A percentile compares a stretch with the other conserved stretches of the same genome.
Conservation (phyloP, 2,888 invertebrate species). For the Leptinotarsa haldemani region DNA sequence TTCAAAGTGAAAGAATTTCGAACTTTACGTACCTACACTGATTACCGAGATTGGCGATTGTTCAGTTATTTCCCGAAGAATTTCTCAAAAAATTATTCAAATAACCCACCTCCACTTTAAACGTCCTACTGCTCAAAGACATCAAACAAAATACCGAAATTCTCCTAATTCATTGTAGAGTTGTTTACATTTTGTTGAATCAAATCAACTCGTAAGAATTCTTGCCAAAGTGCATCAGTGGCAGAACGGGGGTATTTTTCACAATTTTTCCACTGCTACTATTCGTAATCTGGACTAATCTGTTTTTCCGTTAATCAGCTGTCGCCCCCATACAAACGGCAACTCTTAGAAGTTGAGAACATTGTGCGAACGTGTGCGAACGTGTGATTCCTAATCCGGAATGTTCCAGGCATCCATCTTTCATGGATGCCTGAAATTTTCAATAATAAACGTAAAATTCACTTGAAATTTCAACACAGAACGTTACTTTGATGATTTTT, state of each 20-base stretch:
- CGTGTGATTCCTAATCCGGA: too few relatives aligned
- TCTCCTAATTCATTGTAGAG: conserved; percentile 35
- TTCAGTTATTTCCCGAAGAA: conserved; percentile 29
- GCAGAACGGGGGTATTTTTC: neutral
- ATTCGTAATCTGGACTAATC: too few relatives aligned
- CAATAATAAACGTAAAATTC: too few relatives aligned
- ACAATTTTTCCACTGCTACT: too few relatives aligned
- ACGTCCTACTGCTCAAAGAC: conserved; percentile 24
- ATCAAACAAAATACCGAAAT: conserved; percentile 28
- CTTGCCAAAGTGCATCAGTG: neutral
- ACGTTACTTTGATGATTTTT: too few relatives aligned
- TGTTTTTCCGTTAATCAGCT: too few relatives aligned
- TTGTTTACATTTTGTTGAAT: conserved; percentile 31
- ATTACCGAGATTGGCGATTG: conserved; percentile 29
- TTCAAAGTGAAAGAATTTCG: neutral
- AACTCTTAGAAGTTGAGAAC: too few relatives aligned
- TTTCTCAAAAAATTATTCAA: conserved; percentile 32
- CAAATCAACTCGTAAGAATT: neutral
- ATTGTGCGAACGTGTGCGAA: too few relatives aligned
- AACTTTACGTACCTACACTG: conserved; percentile 18
- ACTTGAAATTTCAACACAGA: too few relatives aligned
- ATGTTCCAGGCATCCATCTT: too few relatives aligned
- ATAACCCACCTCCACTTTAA: conserved; percentile 33
- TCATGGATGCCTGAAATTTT: too few relatives aligned
- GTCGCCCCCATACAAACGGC: too few relatives aligned